A percentile compares a stretch with the other conserved stretches of the same genome.
Conservation (phyloP, 2,113 vertebrate genomes). For the Nesogale talazaci region DNA sequence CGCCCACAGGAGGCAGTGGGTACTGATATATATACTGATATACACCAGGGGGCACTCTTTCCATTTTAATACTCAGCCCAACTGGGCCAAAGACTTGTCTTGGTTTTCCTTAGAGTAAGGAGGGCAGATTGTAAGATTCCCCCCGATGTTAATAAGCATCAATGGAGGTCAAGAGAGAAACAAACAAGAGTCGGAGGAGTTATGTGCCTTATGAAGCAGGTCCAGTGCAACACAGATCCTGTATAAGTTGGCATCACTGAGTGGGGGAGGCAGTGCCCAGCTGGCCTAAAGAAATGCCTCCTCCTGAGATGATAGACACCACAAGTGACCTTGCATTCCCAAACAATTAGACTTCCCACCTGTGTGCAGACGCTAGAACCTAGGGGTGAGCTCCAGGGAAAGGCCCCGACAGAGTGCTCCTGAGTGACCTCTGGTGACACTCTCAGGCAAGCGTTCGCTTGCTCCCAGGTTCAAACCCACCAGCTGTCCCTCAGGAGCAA, state of each 20-base stretch:
- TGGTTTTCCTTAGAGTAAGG: neutral
- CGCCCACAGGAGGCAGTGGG: neutral
- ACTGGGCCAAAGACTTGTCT: neutral
- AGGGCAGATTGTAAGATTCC: neutral
- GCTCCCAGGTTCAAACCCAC: neutral
- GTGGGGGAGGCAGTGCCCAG: fast-evolving
- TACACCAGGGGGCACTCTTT: fast-evolving
- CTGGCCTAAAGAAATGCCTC: neutral
- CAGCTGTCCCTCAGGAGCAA: neutral
- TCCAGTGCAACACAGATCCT: neutral
- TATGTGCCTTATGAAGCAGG: neutral
- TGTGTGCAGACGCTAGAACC: neutral
- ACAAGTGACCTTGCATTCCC: neutral
- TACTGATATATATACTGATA: neutral
- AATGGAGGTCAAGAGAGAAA: neutral
- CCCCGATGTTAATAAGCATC: neutral
- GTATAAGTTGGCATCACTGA: fast-evolving
- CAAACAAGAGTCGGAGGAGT: neutral
- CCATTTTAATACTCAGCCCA: neutral
- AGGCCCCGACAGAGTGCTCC: neutral
- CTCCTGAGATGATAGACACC: neutral
- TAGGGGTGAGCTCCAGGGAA: neutral
- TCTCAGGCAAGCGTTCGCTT: neutral
- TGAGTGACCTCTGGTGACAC: neutral
- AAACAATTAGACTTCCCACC: neutral